phyloP scores from a whole-genome alignment of 1,140 invertebrate species.

The Pogonomyrmex californicus region DNA sequence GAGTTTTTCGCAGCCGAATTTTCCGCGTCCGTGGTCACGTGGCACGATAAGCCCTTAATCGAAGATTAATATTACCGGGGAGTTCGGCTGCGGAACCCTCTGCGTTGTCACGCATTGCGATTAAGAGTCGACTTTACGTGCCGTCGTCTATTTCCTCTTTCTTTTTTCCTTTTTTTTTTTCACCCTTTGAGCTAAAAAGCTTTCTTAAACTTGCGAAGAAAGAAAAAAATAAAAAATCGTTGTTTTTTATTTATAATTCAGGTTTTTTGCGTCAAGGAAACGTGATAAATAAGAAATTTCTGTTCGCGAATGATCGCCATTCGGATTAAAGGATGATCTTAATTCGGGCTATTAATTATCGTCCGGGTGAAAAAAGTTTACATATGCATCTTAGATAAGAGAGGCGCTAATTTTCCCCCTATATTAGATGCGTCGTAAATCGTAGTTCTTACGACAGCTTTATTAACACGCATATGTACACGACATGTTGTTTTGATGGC shows the following conservation, averaged over 20 bases:
- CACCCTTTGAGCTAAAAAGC: neutral
- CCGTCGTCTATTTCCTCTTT: slow-evolving; percentile 49
- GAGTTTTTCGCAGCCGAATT: slow-evolving; percentile 76
- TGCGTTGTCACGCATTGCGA: slow-evolving; percentile 77
- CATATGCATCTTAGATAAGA: slow-evolving; percentile 55
- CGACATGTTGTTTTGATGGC: neutral
- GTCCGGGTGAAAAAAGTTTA: slow-evolving; percentile 53
- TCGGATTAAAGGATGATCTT: slow-evolving; percentile 49
- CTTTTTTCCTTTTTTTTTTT: neutral
- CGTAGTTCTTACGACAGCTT: slow-evolving; percentile 37
- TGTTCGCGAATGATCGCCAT: slow-evolving; percentile 1
- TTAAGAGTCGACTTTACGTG: slow-evolving; percentile 74
- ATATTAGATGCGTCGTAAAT: slow-evolving; percentile 61
- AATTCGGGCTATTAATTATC: slow-evolving; percentile 72
- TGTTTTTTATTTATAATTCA: neutral
- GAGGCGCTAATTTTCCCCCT: slow-evolving; percentile 49
- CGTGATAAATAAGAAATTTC: slow-evolving; percentile 59
- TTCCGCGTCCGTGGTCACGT: slow-evolving; percentile 69
- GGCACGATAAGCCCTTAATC: slow-evolving; percentile 78
- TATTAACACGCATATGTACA: slow-evolving; percentile 1
- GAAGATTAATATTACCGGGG: slow-evolving; percentile 80
- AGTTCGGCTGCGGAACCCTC: slow-evolving; percentile 63
- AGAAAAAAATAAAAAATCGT: slow-evolving; percentile 24
- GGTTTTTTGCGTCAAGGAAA: neutral
- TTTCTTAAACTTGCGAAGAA: slow-evolving; percentile 3